Conservation (phyloP, 2,888 invertebrate genomes). For the Pegoplata infirma region DNA sequence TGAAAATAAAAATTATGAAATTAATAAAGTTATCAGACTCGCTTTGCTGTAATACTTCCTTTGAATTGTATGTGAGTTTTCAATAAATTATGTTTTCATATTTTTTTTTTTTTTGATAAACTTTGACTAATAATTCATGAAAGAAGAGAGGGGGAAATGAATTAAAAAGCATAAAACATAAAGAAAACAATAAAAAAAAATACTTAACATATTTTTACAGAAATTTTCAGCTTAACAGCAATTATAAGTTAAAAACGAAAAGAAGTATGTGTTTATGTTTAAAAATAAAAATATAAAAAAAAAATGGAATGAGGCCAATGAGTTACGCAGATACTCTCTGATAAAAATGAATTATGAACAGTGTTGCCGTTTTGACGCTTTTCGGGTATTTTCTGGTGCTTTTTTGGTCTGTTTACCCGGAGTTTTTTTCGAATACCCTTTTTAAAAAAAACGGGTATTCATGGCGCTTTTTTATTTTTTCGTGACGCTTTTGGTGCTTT, state of each 20-base stretch:
- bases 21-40: background rate
- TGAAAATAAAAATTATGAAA: background rate
- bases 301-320: slow-evolving; percentile 39
- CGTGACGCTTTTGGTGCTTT: too few relatives aligned
- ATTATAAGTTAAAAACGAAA: background rate
- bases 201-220: background rate
- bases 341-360: slow-evolving; percentile 15
- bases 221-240: background rate
- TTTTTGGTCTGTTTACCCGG: too few relatives aligned
- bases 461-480: too few relatives aligned
- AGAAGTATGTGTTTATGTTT: background rate
- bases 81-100: background rate
- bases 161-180: background rate
- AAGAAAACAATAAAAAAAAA: background rate
- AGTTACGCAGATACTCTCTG: slow-evolving; percentile 23
- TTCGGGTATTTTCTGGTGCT: too few relatives aligned
- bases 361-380: too few relatives aligned
- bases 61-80: background rate
- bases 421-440: too few relatives aligned
- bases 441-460: too few relatives aligned
- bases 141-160: background rate
- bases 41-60: background rate
- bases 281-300: background rate
- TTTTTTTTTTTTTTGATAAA: background rate
- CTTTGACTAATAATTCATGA: background rate